A percentile compares a stretch with the other conserved stretches of the same genome.
These are phyloP conservation scores for Tethya wilhelma DNA, from an alignment of 37 sponge, comb jelly and placozoan genomes.

Conservation along the genomic window DNA sequence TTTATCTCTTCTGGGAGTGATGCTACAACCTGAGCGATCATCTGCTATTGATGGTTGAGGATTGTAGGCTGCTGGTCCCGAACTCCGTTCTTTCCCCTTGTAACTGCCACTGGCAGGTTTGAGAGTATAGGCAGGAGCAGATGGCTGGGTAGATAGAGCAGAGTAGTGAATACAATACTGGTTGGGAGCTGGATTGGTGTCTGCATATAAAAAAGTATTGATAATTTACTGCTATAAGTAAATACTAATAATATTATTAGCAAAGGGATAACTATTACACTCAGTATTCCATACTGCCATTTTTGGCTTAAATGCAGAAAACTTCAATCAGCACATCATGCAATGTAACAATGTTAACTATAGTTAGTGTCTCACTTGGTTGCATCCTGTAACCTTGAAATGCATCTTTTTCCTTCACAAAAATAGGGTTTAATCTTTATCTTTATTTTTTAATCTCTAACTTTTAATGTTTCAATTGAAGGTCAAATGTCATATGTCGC, in stretches of 20 bases:
- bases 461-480: too few species aligned
- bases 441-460: too few species aligned
- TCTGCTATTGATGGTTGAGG: neutral
- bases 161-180: slow-evolving; percentile 17
- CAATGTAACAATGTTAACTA: too few species aligned
- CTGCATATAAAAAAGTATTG: too few species aligned
- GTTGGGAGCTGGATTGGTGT: slow-evolving; percentile 49
- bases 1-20: slow-evolving; percentile 61
- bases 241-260: neutral
- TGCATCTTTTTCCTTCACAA: too few species aligned
- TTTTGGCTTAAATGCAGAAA: too few species aligned
- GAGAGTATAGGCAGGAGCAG: slow-evolving; percentile 37
- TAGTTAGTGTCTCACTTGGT: slow-evolving; percentile 50
- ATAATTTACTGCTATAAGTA: neutral
- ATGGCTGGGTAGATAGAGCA: slow-evolving; percentile 6
- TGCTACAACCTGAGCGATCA: neutral
- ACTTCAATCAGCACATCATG: too few species aligned
- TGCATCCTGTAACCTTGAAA: too few species aligned
- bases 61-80: slow-evolving; percentile 36
- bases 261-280: too few species aligned
- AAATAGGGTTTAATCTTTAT: too few species aligned
- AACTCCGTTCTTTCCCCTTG: neutral
- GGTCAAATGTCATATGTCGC: too few species aligned
- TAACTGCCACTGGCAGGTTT: neutral
- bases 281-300: too few species aligned